phyloP scores from a whole-genome alignment of 2,797 vertebrate species.

The Scyliorhinus canicula region DNA sequence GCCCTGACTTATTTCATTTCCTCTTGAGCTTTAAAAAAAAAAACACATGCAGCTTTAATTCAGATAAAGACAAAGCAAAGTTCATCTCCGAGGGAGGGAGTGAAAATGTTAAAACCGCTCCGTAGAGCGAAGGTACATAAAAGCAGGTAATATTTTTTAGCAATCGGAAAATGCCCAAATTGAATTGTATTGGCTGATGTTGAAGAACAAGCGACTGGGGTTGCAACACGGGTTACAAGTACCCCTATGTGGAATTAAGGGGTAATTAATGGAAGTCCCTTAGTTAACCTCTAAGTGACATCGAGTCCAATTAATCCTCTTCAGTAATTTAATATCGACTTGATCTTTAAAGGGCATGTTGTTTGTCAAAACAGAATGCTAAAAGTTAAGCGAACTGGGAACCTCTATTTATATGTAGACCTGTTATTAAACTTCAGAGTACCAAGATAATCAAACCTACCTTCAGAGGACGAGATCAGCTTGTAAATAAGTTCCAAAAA shows the following conservation, averaged over 20 bases:
- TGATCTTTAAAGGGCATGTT: not conserved
- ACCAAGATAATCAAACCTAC: not conserved
- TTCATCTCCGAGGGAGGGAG: not conserved
- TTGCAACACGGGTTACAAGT: not conserved
- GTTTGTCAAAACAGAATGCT: not conserved
- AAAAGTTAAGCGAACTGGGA: not conserved
- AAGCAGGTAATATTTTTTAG: not conserved
- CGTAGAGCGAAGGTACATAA: not conserved
- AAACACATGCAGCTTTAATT: not conserved
- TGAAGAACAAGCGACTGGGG: not conserved
- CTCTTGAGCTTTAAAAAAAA: not conserved
- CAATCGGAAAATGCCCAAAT: not conserved
- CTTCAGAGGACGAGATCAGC: not conserved
- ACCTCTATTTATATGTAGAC: not conserved
- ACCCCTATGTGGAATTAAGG: not conserved
- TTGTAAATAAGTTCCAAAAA: not conserved
- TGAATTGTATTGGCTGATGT: not conserved
- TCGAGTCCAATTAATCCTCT: not conserved
- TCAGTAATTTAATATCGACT: conserved; percentile 27
- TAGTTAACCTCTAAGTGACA: conserved; percentile 23
- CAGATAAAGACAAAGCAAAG: not conserved
- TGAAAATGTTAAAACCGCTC: not conserved
- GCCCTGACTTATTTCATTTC: not conserved
- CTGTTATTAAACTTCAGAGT: not conserved
- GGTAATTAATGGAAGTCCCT: not conserved